phyloP scores from a whole-genome alignment of 2,888 invertebrate genomes.

The Caenorhabditis imperialis region DNA sequence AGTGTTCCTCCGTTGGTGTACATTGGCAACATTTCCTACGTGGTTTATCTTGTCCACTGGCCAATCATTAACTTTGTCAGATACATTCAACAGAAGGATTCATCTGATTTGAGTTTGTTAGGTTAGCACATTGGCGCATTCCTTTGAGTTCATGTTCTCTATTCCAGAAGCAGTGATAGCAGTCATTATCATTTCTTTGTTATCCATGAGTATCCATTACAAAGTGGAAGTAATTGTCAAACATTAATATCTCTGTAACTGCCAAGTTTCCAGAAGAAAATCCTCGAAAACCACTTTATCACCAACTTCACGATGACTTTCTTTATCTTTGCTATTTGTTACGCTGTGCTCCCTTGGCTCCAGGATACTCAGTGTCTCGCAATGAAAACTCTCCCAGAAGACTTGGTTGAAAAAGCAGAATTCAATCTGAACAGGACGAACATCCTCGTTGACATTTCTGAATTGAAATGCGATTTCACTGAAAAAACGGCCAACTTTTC shows the following conservation, averaged over 20 bases:
- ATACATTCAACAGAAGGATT: constrained; percentile 39
- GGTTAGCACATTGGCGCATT: background rate
- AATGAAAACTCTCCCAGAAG: constrained; percentile 6
- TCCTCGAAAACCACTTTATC: constrained; percentile 13
- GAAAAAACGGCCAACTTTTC: constrained; percentile 19
- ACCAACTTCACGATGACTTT: background rate
- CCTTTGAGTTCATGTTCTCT: too few relatives aligned
- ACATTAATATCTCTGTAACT: too few relatives aligned
- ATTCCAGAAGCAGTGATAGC: constrained; percentile 20
- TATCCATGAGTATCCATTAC: constrained; percentile 30
- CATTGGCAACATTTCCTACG: constrained; percentile 49
- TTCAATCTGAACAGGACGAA: constrained; percentile 7
- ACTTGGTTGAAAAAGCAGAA: background rate
- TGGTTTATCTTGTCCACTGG: constrained; percentile 53
- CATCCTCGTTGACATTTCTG: background rate
- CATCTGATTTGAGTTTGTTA: background rate
- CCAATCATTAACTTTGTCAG: constrained; percentile 48
- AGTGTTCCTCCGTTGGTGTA: constrained; percentile 17
- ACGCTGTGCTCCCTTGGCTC: constrained; percentile 8
- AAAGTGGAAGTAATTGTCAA: constrained; percentile 19
- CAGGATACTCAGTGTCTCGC: constrained; percentile 11
- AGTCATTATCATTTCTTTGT: constrained; percentile 1
- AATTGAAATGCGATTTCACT: constrained; percentile 16
- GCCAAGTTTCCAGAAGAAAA: constrained; percentile 26
- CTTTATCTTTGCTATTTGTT: constrained; percentile 1